These are phyloP conservation scores for Scaptomyza reducta DNA, from an alignment of 2,888 invertebrate species.

Conservation along the genomic window DNA sequence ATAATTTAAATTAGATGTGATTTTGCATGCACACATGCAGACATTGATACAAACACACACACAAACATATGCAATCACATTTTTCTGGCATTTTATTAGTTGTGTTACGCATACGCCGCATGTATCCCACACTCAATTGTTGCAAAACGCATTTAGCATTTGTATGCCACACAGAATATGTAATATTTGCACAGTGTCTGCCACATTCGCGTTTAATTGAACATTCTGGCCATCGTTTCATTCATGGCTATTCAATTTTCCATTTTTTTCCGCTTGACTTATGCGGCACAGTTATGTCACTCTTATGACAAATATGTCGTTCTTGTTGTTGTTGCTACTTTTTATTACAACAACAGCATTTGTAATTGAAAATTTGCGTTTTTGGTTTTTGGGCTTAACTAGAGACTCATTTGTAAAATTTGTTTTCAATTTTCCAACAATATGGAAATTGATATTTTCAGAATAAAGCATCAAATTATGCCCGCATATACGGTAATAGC, in stretches of 20 bases:
- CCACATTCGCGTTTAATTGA: constrained; percentile 52
- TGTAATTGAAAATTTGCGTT: constrained; percentile 43
- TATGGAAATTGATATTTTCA: constrained; percentile 57
- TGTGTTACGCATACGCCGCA: constrained; percentile 47
- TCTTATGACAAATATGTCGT: background rate
- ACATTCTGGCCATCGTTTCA: constrained; percentile 34
- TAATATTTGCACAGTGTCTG: constrained; percentile 38
- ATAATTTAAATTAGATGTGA: constrained; percentile 55
- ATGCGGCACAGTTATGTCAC: constrained; percentile 33
- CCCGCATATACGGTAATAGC: constrained; percentile 46
- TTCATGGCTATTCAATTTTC: constrained; percentile 24
- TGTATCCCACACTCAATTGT: constrained; percentile 13
- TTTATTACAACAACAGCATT: constrained; percentile 17
- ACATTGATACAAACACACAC: constrained; percentile 9
- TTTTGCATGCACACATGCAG: constrained; percentile 34
- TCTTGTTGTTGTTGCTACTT: constrained; percentile 1
- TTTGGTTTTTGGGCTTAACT: background rate
- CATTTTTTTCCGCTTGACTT: constrained; percentile 33
- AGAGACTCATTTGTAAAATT: constrained; percentile 34
- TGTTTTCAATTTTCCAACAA: constrained; percentile 11
- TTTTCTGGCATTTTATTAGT: constrained; percentile 30
- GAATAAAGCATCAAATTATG: constrained; percentile 22
- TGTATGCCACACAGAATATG: constrained; percentile 55
- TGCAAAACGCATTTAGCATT: constrained; percentile 62
- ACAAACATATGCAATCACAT: constrained; percentile 1